Base-by-base conservation (phyloP, 2,888 invertebrate species). In the Desoria tigrina region DNA sequence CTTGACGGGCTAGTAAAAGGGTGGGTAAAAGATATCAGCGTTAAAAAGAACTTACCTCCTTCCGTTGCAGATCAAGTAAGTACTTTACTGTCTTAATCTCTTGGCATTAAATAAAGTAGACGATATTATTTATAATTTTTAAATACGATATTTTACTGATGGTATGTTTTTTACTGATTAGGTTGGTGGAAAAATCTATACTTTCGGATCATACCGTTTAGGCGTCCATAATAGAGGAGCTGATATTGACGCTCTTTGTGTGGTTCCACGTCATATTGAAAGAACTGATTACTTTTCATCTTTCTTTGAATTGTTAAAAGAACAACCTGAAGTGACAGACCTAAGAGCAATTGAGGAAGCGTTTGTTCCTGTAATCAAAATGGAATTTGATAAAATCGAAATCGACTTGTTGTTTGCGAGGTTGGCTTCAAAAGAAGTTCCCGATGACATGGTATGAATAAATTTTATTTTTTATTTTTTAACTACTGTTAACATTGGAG, bases 351-450 rank as follows among this genome's bases (percentile, higher is more conserved):
- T 99, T 0, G 97, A 98, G 81, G 98, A 98, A 80, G 99, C 99
- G 0, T 99, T 91, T 82, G 99, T 99, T 74, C 99, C 99, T 2
- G 95, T 99, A 9, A 96, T 99, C 74, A 99, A 99, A 83, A 94
- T 99, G 93, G 93, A 92, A 79, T 99, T 97, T 81, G 93, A 95
- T 83, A 94, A 93, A 32, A 96, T 99, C 75, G 99, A 99, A 84
- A 95, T 99, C 75, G 99, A 99, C 84, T 89, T 99, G 87, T 83
- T 98, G 70, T 99, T 99, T 83, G 97, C 99, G 0, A 85, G 94
- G 70, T 83, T 99, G 69, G 90, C 94, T 39, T 84, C 95, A n/a
- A 95, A 95, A 80, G 93, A 94, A 82, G 94, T 98, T 80, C 92
- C 96, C 16, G 94, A 96, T 76, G 83, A 86, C 66, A 82, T 83